Percentiles rank a stretch among this genome's conserved stretches.
These are phyloP conservation scores for Halyomorpha halys DNA, from an alignment of 1,140 invertebrate genomes.

Conservation along the genomic window DNA sequence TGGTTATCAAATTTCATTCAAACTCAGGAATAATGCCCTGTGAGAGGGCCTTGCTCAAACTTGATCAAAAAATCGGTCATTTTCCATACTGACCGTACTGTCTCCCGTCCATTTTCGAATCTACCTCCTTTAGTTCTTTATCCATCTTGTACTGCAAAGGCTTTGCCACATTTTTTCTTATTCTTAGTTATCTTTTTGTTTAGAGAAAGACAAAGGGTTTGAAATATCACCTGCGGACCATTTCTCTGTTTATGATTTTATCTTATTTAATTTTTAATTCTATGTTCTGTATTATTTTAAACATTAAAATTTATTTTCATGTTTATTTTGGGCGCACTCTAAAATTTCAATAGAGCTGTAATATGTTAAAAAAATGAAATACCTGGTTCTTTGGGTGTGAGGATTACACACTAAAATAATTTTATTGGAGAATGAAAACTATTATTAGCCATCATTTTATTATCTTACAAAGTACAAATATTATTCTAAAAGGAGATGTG, in stretches of 20 bases:
- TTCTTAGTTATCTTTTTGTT: conserved; percentile 15
- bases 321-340: conserved; percentile 25
- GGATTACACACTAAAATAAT: conserved; percentile 5
- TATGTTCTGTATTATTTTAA: conserved; percentile 16
- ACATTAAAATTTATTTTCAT: conserved; percentile 9
- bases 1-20: conserved; percentile 5
- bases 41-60: conserved; percentile 26
- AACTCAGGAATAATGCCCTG: not conserved
- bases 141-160: conserved; percentile 20
- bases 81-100: conserved; percentile 9
- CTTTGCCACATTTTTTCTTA: conserved; percentile 7
- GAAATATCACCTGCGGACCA: conserved; percentile 2
- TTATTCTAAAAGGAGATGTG: conserved; percentile 1
- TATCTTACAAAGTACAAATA: conserved; percentile 4
- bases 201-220: conserved; percentile 10
- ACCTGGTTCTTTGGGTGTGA: conserved; percentile 10
- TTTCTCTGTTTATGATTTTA: conserved; percentile 14
- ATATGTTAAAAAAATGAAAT: conserved; percentile 4
- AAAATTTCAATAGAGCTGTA: conserved; percentile 15
- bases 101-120: conserved; percentile 25
- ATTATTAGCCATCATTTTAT: conserved; percentile 4
- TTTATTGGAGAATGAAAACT: not conserved
- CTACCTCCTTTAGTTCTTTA: conserved; percentile 16
- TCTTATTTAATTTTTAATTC: conserved; percentile 9
- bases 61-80: conserved; percentile 26